Percentiles rank a stretch among this genome's conserved stretches.
Evolutionary conservation across 2,888 invertebrate genomes (phyloP).

Genomic region (Drosophila algonquin): DNA sequence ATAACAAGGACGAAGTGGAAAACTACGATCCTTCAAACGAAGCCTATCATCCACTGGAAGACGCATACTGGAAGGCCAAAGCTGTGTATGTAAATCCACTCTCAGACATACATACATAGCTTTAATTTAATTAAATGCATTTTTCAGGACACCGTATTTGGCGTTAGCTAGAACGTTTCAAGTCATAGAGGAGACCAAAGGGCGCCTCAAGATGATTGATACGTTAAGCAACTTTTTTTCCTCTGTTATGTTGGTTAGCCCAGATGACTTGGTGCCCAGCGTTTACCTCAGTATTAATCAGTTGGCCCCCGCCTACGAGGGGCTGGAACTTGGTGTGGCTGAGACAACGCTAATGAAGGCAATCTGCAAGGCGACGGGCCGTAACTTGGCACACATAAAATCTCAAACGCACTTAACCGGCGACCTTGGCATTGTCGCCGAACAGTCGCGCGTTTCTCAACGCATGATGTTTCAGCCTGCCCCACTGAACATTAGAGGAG

Average conservation of each 20-base stretch:
- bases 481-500: conserved; percentile 89
- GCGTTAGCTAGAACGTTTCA: conserved; percentile 96
- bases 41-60: conserved; percentile 92
- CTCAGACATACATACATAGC: background rate
- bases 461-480: conserved; percentile 94
- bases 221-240: conserved; percentile 95
- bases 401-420: conserved; percentile 87
- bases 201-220: conserved; percentile 95
- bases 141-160: conserved; percentile 93
- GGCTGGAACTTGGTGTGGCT: conserved; percentile 96
- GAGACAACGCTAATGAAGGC: conserved; percentile 97
- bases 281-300: conserved; percentile 98
- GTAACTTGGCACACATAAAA: conserved; percentile 93
- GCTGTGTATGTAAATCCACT: conserved; percentile 86
- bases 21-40: conserved; percentile 89
- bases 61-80: conserved; percentile 91
- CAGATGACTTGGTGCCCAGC: conserved; percentile 94
- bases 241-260: conserved; percentile 94
- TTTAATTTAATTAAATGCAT: background rate
- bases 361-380: conserved; percentile 94
- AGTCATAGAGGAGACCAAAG: conserved; percentile 93
- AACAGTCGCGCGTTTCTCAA: conserved; percentile 92
- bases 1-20: conserved; percentile 53
- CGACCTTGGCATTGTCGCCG: conserved; percentile 96
- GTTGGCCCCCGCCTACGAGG: conserved; percentile 97